These are phyloP conservation scores for Laticauda colubrina DNA, from an alignment of 2,113 vertebrate species.

Conservation along the genomic window DNA sequence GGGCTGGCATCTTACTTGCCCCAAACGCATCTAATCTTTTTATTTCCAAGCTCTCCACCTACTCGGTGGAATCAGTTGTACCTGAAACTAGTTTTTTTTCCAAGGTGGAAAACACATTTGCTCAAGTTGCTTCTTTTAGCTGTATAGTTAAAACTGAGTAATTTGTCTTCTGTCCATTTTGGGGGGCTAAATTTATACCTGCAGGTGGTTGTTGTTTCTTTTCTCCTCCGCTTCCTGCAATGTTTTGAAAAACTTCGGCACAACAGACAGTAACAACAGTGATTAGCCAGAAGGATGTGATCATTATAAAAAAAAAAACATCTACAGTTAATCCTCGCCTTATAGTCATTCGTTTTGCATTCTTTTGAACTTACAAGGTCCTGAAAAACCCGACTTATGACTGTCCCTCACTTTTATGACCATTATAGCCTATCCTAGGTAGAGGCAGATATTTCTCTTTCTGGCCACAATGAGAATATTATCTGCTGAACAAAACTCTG, in stretches of 20 bases:
- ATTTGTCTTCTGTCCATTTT: slow-evolving; percentile 8
- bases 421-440: too few species aligned
- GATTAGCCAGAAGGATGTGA: neutral
- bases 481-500: too few species aligned
- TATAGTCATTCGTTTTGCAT: too few species aligned
- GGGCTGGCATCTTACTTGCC: neutral
- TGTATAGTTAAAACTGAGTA: slow-evolving; percentile 14
- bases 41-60: neutral
- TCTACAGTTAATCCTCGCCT: too few species aligned
- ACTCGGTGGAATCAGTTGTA: neutral
- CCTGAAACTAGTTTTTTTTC: neutral
- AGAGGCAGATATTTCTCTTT: too few species aligned
- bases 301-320: neutral
- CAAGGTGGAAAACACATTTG: neutral
- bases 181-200: neutral
- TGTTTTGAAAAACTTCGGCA: neutral
- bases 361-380: too few species aligned
- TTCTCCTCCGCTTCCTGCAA: neutral
- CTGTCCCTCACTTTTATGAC: too few species aligned
- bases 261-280: neutral
- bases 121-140: slow-evolving; percentile 7
- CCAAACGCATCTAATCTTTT: neutral
- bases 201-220: neutral
- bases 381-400: too few species aligned
- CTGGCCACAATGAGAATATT: too few species aligned